Conservation (phyloP, 2,888 invertebrate genomes). For the Leucophenga montana region DNA sequence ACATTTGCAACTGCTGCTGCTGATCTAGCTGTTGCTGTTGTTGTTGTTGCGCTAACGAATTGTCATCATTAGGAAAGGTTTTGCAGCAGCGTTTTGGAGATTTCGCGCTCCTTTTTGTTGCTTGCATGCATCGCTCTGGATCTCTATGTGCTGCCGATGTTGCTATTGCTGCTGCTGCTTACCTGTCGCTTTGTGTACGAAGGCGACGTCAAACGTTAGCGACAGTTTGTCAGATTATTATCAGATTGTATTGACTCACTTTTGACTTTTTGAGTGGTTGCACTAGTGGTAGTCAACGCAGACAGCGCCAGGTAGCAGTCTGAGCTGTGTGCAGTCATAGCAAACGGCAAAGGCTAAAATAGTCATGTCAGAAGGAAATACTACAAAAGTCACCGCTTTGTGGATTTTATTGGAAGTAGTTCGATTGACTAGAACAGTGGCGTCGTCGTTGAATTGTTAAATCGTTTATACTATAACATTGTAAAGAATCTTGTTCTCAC, state of each 20-base stretch:
- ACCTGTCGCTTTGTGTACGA: slow-evolving; percentile 47
- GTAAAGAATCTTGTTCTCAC: too few species aligned
- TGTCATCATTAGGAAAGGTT: slow-evolving; percentile 68
- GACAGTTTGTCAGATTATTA: slow-evolving; percentile 71
- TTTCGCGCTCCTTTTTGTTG: slow-evolving; percentile 3
- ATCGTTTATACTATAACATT: too few species aligned
- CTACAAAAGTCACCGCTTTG: slow-evolving; percentile 24
- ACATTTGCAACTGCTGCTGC: slow-evolving; percentile 47
- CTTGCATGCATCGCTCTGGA: neutral
- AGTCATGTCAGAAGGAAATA: slow-evolving; percentile 7
- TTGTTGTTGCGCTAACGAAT: slow-evolving; percentile 48
- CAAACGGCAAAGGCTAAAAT: neutral
- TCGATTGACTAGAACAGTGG: slow-evolving; percentile 13
- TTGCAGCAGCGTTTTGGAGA: slow-evolving; percentile 49
- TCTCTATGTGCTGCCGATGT: neutral
- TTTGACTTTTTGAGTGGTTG: slow-evolving; percentile 60
- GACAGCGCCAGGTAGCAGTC: slow-evolving; percentile 25
- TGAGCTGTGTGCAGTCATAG: neutral
- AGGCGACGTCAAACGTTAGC: slow-evolving; percentile 64
- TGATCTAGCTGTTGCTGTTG: slow-evolving; percentile 29
- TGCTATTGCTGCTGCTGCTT: neutral
- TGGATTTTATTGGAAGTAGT: slow-evolving; percentile 17
- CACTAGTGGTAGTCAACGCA: neutral
- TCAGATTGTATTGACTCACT: slow-evolving; percentile 69
- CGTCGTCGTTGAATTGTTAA: neutral